phyloP scores from a whole-genome alignment of 92 coral and sea anemone species.

The Plumapathes pennacea region DNA sequence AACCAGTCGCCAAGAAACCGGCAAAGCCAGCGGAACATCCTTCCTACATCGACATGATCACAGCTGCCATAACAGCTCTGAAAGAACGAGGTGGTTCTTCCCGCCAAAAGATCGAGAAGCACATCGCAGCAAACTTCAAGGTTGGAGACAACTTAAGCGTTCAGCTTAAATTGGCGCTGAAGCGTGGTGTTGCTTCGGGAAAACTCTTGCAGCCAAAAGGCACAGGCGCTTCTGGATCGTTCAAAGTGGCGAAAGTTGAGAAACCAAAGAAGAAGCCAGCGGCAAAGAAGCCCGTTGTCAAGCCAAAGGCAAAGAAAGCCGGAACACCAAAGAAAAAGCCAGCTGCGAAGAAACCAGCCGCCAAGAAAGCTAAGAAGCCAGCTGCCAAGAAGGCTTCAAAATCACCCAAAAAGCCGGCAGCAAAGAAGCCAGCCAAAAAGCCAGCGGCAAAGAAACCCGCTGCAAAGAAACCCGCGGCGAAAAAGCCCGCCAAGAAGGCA shows the following conservation, averaged over 20 bases:
- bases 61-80: constrained; percentile 43
- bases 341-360: constrained; percentile 38
- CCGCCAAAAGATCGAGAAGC: constrained; percentile 68
- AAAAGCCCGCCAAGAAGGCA: constrained; percentile 6
- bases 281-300: constrained; percentile 52
- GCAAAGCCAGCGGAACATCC: constrained; percentile 62
- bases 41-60: constrained; percentile 53
- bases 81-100: constrained; percentile 56
- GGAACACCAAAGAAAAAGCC: constrained; percentile 11
- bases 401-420: constrained; percentile 40
- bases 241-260: constrained; percentile 30
- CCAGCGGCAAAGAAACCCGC: constrained; percentile 18
- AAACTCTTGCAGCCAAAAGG: constrained; percentile 39
- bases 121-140: constrained; percentile 64
- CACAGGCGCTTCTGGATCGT: constrained; percentile 62
- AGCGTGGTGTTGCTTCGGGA: constrained; percentile 1
- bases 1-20: constrained; percentile 35
- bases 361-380: constrained; percentile 24
- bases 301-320: constrained; percentile 29
- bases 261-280: constrained; percentile 50
- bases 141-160: constrained; percentile 24
- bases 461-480: constrained; percentile 21
- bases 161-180: constrained; percentile 36
- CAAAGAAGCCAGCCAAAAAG: constrained; percentile 45
- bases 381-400: constrained; percentile 42